These are phyloP conservation scores for Pitta sordida DNA, from an alignment of 2,113 vertebrate species.

Conservation along the genomic window DNA sequence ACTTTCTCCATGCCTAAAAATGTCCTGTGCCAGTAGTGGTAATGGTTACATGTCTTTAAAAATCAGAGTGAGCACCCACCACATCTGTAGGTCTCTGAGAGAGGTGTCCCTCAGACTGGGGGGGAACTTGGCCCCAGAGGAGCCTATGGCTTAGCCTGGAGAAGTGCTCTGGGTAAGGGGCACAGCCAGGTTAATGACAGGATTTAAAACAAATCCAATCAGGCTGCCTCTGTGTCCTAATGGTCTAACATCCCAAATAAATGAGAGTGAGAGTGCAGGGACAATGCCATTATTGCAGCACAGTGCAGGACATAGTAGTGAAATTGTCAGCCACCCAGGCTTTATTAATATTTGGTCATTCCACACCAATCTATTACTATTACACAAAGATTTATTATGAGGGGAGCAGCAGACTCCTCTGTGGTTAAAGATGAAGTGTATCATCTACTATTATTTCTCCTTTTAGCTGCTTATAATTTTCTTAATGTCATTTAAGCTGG, in stretches of 20 bases:
- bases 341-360: conserved; percentile 54
- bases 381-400: conserved; percentile 32
- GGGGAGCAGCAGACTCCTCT: conserved; percentile 9
- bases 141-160: not conserved
- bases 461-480: conserved; percentile 21
- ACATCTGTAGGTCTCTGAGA: not conserved
- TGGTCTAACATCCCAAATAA: not conserved
- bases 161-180: not conserved
- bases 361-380: conserved; percentile 27
- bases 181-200: not conserved
- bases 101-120: not conserved
- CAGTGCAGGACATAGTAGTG: not conserved
- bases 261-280: not conserved
- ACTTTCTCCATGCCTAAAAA: not conserved
- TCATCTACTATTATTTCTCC: not conserved
- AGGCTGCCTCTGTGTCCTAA: not conserved
- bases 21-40: not conserved
- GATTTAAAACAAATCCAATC: not conserved
- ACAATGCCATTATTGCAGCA: not conserved
- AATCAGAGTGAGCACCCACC: not conserved
- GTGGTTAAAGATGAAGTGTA: conserved; percentile 29
- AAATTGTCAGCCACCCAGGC: conserved; percentile 44
- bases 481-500: not conserved
- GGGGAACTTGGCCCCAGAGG: not conserved
- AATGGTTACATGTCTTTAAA: not conserved